Conservation (phyloP, 2,888 invertebrate species). For the Erebia palarica region DNA sequence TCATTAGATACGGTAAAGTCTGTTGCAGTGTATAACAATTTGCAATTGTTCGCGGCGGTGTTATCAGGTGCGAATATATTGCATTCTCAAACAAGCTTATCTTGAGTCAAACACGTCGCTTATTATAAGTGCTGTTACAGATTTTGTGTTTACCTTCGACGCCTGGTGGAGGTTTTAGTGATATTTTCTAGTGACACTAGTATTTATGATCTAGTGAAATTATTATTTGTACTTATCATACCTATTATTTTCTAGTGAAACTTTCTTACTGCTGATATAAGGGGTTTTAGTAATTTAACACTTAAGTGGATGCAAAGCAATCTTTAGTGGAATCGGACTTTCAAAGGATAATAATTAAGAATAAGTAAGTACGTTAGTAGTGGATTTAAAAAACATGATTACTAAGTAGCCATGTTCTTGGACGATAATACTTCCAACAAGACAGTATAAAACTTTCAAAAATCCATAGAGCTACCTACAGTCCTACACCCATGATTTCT, state of each 20-base stretch:
- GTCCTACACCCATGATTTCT: no score
- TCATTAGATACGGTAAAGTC: constrained; percentile 61
- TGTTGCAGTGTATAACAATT: constrained; percentile 55
- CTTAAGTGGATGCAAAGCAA: no score
- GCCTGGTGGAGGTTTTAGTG: neutral
- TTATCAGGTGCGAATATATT: constrained; percentile 53
- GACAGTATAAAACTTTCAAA: no score
- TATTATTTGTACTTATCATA: neutral
- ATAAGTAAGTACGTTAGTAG: constrained; percentile 1
- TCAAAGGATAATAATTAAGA: no score
- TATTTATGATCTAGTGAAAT: neutral
- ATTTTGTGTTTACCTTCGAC: constrained; percentile 24
- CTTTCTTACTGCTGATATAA: no score
- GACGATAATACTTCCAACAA: no score
- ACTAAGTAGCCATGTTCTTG: no score
- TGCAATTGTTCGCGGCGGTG: constrained; percentile 47
- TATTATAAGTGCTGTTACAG: constrained; percentile 24
- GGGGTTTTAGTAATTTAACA: no score
- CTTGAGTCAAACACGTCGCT: constrained; percentile 40
- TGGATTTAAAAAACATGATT: no score
- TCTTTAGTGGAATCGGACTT: no score
- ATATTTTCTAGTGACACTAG: constrained; percentile 6
- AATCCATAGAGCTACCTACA: no score
- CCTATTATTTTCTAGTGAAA: no score
- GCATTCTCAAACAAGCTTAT: constrained; percentile 55